Base-by-base conservation (phyloP, 2,888 invertebrate genomes). In the Leptinotarsa tumamoca region DNA sequence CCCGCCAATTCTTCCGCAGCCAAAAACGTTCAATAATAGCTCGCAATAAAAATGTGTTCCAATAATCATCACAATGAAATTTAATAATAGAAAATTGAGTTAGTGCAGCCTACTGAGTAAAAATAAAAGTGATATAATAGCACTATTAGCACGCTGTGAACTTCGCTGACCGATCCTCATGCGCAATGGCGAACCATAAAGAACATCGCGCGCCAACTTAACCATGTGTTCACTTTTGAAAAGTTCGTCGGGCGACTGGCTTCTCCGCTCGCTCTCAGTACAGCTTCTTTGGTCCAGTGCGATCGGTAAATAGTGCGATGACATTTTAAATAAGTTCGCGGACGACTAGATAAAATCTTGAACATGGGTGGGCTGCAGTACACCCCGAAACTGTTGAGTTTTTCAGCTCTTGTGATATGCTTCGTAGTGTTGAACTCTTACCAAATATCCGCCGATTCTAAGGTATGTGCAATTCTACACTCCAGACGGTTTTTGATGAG, bases 171-270 rank as follows among this genome's bases (percentile, higher is more conserved):
- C 66, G 43, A 63, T 43, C n/a, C 63, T 18, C 43, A 43, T 63
- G 56, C 68, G 68, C 68, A 56, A 50, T 27, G 43, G 61, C 15
- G 18, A 58, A 51, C 68, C 68, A 63, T 73, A 73, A 77, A 73
- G 75, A 79, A 77, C 77, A 73, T 72, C 72, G 75, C 76, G 77
- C 79, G 79, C 72, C 73, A 79, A 79, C 73, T 77, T 69, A 56
- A 69, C 79, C 77, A 79, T 79, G 79, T 79, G 79, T 79, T 79
- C 77, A 68, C 77, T 75, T 79, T 79, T 79, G 77, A 79, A 79
- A 79, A 79, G 79, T 79, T 79, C 61, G 74, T 74, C 73, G 77
- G 51, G 73, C 68, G 68, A 66, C 27, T 67, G 54, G 33, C 67
- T 52, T n/a, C 21, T 58, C 58, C 51, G 73, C 61, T 71, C 67